Evolutionary conservation across 1,140 invertebrate species (phyloP), one percentile per base, ranked within the genome.

Genomic region (Holcopasites calliopsidis): DNA sequence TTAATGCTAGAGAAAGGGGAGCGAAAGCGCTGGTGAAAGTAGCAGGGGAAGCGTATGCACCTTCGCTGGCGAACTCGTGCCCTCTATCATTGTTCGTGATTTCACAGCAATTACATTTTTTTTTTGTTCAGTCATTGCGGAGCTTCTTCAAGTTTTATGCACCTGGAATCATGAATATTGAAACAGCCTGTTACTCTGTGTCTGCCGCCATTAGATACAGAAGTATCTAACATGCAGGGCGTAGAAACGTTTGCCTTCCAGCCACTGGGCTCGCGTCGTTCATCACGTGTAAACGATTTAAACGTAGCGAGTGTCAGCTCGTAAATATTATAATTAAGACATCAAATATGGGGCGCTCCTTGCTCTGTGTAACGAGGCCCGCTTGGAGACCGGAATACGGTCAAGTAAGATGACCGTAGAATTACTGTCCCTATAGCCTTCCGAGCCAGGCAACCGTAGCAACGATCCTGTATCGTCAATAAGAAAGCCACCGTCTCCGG

Each of bases 321-420:
- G 80, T 83, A 86, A 86, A 86, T 85, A 86, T 86, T 86, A 81
- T 85, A 86, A 86, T 86, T 83, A 85, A 78, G 80, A 83, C 76
- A 83, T 85, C 84, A 83, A 86, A 85, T 81, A 85, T 78, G 75
- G 75, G 62, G 80, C 83, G 83, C 80, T 85, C 71, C 83, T 83
- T 76, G 68, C 75, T 77, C 74, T 68, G 52, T 74, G 77, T 83
- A 85, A 85, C 84, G 78, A 85, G 84, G 64, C 21, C 42, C 73
- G 50, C 44, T 50, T n/a, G 26, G 52, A 69, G 71, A 74, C 58
- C 60, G 79, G 69, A 79, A 79, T 82, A 81, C 64, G 69, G 33
- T 68, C 60, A 69, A 42, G 31, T 21, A 7, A 3, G 21, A 21
- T 10, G 64, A 13, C 55, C 31, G 60, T 28, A 21, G 33, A 80